Percentiles rank a stretch among this genome's conserved stretches.
Conservation (phyloP, 2,888 invertebrate genomes). For the Lordiphosa fenestrarum region DNA sequence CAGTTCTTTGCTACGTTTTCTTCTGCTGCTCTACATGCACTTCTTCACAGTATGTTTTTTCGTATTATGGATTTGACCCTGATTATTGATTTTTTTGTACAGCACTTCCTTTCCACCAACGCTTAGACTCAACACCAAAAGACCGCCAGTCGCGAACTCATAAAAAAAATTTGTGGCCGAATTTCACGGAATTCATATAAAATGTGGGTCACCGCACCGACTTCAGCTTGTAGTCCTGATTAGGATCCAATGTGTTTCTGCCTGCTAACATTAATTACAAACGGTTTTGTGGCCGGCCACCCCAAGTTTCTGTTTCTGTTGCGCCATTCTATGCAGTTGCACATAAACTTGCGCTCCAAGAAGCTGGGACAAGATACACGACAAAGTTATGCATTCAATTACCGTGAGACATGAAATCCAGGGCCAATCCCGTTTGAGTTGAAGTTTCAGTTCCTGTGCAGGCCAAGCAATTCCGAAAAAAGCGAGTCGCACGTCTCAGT, state of each 20-base stretch:
- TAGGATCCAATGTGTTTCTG: conserved; percentile 1
- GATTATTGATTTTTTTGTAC: conserved; percentile 9
- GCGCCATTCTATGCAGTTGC: conserved; percentile 6
- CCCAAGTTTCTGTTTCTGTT: neutral
- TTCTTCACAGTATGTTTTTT: conserved; percentile 2
- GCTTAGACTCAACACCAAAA: neutral
- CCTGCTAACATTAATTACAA: conserved; percentile 3
- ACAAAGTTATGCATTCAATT: conserved; percentile 14
- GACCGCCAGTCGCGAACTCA: conserved; percentile 13
- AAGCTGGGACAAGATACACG: conserved; percentile 3
- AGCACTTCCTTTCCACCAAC: neutral
- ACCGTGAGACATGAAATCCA: conserved; percentile 9
- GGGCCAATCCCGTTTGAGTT: no score
- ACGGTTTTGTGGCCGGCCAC: neutral
- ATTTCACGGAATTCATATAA: conserved; percentile 31
- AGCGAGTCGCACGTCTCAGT: conserved; percentile 8
- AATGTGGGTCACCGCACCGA: conserved; percentile 7
- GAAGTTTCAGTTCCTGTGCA: no score
- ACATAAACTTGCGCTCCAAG: conserved; percentile 7
- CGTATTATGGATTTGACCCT: conserved; percentile 1
- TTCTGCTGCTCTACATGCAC: no score
- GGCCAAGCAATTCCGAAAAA: conserved; percentile 4
- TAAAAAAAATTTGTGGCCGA: conserved; percentile 18
- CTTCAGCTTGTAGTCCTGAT: conserved; percentile 9
- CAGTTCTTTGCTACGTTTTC: no score